phyloP scores from a whole-genome alignment of 2,888 invertebrate species.

The Linnaemya tessellans region DNA sequence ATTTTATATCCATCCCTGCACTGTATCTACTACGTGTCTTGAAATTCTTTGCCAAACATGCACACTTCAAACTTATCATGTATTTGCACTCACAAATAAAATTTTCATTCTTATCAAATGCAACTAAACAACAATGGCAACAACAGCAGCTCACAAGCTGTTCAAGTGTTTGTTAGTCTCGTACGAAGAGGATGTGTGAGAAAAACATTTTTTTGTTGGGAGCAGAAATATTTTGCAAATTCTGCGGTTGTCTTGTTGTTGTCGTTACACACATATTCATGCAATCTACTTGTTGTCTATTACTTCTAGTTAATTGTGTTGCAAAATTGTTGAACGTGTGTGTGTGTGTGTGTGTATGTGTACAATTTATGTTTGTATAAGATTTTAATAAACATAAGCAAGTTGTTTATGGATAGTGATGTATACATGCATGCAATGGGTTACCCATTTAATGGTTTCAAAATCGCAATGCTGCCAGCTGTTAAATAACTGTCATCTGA shows the following conservation, averaged over 20 bases:
- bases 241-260: constrained; percentile 57
- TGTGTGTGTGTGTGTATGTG: neutral
- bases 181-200: constrained; percentile 5
- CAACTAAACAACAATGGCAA: constrained; percentile 3
- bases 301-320: constrained; percentile 4
- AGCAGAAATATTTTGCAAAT: constrained; percentile 42
- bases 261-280: constrained; percentile 13
- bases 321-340: neutral
- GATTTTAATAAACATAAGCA: constrained; percentile 7
- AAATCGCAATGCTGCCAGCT: too few relatives aligned
- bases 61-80: constrained; percentile 48
- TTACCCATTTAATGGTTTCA: too few relatives aligned
- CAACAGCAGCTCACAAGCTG: constrained; percentile 14
- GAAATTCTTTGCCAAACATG: constrained; percentile 18
- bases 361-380: constrained; percentile 8
- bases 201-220: neutral
- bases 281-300: constrained; percentile 26
- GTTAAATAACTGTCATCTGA: too few relatives aligned
- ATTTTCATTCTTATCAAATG: constrained; percentile 37
- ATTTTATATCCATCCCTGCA: neutral
- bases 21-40: neutral
- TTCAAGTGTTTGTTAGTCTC: constrained; percentile 22
- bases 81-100: constrained; percentile 39
- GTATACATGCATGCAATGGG: neutral
- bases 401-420: neutral